These are phyloP conservation scores for Sebastes oblongus DNA, from an alignment of 2,797 vertebrate genomes.

Conservation along the genomic window DNA sequence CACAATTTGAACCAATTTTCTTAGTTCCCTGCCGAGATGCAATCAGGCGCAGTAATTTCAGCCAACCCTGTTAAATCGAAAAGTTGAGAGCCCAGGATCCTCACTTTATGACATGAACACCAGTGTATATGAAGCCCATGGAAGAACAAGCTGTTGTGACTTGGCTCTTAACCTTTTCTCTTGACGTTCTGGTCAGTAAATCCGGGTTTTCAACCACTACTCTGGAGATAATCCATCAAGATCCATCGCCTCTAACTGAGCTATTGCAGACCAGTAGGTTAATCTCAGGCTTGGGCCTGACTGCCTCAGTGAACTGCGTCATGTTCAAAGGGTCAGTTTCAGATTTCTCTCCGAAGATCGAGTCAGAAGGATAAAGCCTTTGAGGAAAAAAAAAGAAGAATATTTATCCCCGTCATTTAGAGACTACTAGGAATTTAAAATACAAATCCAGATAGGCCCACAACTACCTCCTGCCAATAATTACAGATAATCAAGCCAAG, in stretches of 20 bases:
- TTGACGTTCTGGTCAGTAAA: conserved; percentile 39
- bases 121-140: neutral
- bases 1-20: neutral
- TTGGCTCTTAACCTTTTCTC: conserved; percentile 39
- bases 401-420: neutral
- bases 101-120: neutral
- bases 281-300: conserved; percentile 35
- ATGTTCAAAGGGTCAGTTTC: conserved; percentile 13
- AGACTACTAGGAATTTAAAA: conserved; percentile 11
- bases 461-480: conserved; percentile 30
- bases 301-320: conserved; percentile 31
- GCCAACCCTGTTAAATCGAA: neutral
- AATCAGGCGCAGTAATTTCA: conserved; percentile 2
- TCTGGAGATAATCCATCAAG: conserved; percentile 46
- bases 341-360: conserved; percentile 13
- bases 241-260: conserved; percentile 32
- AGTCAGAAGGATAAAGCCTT: conserved; percentile 6
- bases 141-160: conserved; percentile 7
- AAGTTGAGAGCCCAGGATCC: neutral
- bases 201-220: conserved; percentile 24
- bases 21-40: neutral
- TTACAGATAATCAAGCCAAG: conserved; percentile 22
- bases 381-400: neutral
- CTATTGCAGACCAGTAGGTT: conserved; percentile 42
- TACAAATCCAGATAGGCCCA: conserved; percentile 18